Base-by-base conservation (phyloP, 1,140 invertebrate genomes). In the Belonocnema kinseyi region DNA sequence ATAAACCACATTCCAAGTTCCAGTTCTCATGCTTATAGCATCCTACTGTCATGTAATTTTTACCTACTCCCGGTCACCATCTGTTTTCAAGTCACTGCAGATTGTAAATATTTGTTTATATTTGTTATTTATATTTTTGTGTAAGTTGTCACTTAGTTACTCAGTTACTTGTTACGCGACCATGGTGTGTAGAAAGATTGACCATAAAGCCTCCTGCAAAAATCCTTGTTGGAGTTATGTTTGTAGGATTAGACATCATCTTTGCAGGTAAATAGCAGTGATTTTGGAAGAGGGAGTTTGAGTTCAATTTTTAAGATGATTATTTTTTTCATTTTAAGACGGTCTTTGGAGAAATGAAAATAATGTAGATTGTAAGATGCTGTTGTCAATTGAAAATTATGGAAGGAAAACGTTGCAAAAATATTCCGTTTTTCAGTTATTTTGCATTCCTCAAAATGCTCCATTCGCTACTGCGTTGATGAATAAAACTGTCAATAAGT, bases 1-100 rank as follows among this genome's bases (percentile, higher is more conserved):
- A 87, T 86, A 88, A 88, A 82, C 61, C 70, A 77, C 87, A 86
- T 87, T 83, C 85, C 86, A 81, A 78, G 76, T 81, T 40, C 76
- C 84, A 88, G 87, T 87, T 85, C 82, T 85, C 82, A 73, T 76
- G 72, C 72, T 73, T 80, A 61, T 75, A 77, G 76, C 81, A 79
- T 76, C 77, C 76, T 73, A 66, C 79, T 53, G 80, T 78, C 83
- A 82, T 86, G 86, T 84, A 84, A 83, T 85, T 83, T 83, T 75
- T 88, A 80, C 76, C 87, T 85, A 84, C 85, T 75, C 71, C 72
- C 66, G 50, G 16, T 54, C 40, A 53, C 50, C 52, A 66, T 53
- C 40, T 72, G 50, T 81, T 77, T 76, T 54, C 53, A 4, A 13
- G 2, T 54, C 50, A 73, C 54, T 17, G 26, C 52, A 40, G 6